Evolutionary conservation across 2,888 invertebrate species (phyloP).

Genomic region (Thymelicus lineola): DNA sequence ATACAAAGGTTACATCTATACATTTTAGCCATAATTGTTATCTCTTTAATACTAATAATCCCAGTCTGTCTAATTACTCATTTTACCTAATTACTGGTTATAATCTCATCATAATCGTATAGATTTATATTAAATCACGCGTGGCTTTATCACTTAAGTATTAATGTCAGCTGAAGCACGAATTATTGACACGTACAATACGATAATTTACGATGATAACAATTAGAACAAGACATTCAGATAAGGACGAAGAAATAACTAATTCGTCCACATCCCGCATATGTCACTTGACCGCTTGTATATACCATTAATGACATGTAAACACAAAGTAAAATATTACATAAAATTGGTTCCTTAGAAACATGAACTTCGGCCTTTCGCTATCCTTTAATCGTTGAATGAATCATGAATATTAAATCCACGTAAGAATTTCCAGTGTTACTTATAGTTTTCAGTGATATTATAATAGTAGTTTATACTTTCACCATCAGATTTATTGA

Average conservation of each 20-base stretch:
- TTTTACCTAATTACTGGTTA: constrained; percentile 1
- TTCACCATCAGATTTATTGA: no score
- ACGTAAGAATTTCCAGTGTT: no score
- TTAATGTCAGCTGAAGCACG: neutral
- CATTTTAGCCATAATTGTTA: neutral
- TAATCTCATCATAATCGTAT: neutral
- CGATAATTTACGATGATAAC: neutral
- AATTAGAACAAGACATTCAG: neutral
- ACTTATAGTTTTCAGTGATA: no score
- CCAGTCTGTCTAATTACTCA: constrained; percentile 4
- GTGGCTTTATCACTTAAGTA: neutral
- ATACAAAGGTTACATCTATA: neutral
- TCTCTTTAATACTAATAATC: neutral
- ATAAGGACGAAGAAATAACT: neutral
- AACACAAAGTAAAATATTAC: no score
- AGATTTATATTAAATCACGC: constrained; percentile 3
- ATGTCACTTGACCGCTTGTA: no score
- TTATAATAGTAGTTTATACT: no score
- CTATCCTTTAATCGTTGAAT: no score
- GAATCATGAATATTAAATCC: no score
- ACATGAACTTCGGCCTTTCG: no score
- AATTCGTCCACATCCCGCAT: no score
- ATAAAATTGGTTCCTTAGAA: no score
- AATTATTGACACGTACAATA: neutral
- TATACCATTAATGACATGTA: no score